Base-by-base conservation (phyloP, 2,888 invertebrate species). In the Anorthoa munda region DNA sequence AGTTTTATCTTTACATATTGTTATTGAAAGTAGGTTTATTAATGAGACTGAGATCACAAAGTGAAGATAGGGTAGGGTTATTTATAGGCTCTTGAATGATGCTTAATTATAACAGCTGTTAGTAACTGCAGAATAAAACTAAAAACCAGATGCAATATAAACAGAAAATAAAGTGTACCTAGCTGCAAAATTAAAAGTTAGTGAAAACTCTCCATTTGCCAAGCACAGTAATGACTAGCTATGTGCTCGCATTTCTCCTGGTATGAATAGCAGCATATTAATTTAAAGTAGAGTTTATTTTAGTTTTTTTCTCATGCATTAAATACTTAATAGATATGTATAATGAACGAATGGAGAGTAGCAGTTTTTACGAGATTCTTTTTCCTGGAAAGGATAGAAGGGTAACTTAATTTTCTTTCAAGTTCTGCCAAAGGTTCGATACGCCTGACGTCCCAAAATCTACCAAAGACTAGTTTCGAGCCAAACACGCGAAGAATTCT, bases 381-480 rank as follows among this genome's bases (percentile, higher is more conserved):
- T 55, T 31, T 3, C 21, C 13, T 3, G 17, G 4, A 63, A 46
- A 56, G 0, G 50, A 9, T 45, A 60, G 1, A 23, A 39, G 23
- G 21, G 13, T 39, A n/a, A 13, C 13, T 45, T 48, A 26, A 55
- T 66, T 45, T 55, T 56, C 23, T 70, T 50, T 26, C 23, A n/a
- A 59, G n/a, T 45, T 53, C 17, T 39, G 21, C 4, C 3, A 58
- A 50, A 55, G 13, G 18, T 56, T 59, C 13, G 2, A 1, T 4
- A 48, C 39, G 61, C 15, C 2, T 1, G 15, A 11, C 21, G 3
- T 13, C 13, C 12, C 3, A 48, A 67, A 50, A 68, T 60, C 18
- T 39, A 26, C 56, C 50, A 26, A 46, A 78, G n/a, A 55, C 68
- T 78, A 82, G 75, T 75, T 78, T 51, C 31, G 12, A 67, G 21